Evolutionary conservation across 2,113 vertebrate genomes (phyloP), one percentile per base, ranked within the genome.

Genomic region (Atherinomorus stipes): DNA sequence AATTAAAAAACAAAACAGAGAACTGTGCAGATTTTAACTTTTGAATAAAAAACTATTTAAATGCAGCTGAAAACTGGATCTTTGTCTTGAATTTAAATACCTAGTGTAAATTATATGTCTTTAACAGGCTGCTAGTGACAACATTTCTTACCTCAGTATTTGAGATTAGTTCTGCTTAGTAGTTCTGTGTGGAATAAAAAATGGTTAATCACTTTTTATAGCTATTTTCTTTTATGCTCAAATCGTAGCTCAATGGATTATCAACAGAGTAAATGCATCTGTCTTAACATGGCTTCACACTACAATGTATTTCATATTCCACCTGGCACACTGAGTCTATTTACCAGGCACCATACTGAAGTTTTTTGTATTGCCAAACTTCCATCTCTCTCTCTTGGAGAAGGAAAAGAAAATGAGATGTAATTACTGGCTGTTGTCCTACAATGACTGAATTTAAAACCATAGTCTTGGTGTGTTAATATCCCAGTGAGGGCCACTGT

Each of bases 371-470:
- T 54, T 31, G 52, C 51, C 21, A 21, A 60, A 28, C 23, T 64
- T 47, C n/a, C 62, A 16, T 61, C 42, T 64, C 26, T 37, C 40
- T 50, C 10, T 54, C 10, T 51, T 11, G 44, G 25, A 57, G 16
- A 34, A 2, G 45, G 74, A 44, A 23, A 65, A 28, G 57, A 80
- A 13, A 31, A 67, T 61, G 2, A 38, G 19, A 64, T 56, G 70
- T 52, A 72, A 66, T 64, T 71, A 64, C 11, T 75, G 42, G 23
- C 38, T 67, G 44, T 50, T 44, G 34, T 64, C 40, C n/a, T 19
- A 44, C 22, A 67, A 42, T 66, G n/a, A 45, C 15, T 63, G 47
- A 66, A 64, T 71, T 71, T 50, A 12, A 74, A 74, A 80, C 60
- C 47, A 1, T 26, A 44, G 71, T 31, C n/a, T 61, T 15, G 52